Evolutionary conservation across 2,888 invertebrate genomes (phyloP).

Genomic region (Eilema sororculum): DNA sequence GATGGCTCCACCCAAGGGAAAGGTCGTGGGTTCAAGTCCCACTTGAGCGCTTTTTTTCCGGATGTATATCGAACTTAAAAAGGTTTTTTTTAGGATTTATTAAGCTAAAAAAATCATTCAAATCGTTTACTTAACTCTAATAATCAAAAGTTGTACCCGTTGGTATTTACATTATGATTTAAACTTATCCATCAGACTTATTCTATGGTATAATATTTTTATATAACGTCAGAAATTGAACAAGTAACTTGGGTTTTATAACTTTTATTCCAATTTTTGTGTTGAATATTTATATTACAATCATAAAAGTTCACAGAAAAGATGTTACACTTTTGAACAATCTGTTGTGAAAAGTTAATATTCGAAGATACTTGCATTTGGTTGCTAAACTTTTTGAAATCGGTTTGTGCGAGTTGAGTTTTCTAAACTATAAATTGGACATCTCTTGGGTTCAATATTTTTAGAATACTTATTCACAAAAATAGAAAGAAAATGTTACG

Average conservation of each 20-base stretch:
- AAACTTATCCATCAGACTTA: not conserved
- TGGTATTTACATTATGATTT: too few species aligned
- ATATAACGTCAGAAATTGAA: not conserved
- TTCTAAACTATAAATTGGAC: not conserved
- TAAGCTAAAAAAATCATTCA: too few species aligned
- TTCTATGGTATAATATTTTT: not conserved
- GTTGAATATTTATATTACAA: not conserved
- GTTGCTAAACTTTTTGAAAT: not conserved
- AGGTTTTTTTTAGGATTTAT: too few species aligned
- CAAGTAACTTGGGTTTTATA: not conserved
- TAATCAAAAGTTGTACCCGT: too few species aligned
- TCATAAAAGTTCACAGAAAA: not conserved
- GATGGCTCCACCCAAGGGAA: too few species aligned
- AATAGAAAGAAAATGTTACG: not conserved
- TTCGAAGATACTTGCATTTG: not conserved
- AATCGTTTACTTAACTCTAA: too few species aligned
- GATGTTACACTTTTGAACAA: constrained; percentile 4
- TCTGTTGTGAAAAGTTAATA: not conserved
- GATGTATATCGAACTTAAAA: too few species aligned
- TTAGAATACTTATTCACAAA: not conserved
- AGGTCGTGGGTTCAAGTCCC: too few species aligned
- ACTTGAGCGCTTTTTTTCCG: too few species aligned
- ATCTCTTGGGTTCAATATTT: not conserved
- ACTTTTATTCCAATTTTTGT: not conserved
- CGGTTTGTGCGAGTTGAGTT: not conserved